These are phyloP conservation scores for Mixornis gularis DNA, from an alignment of 2,113 vertebrate species.

Conservation along the genomic window DNA sequence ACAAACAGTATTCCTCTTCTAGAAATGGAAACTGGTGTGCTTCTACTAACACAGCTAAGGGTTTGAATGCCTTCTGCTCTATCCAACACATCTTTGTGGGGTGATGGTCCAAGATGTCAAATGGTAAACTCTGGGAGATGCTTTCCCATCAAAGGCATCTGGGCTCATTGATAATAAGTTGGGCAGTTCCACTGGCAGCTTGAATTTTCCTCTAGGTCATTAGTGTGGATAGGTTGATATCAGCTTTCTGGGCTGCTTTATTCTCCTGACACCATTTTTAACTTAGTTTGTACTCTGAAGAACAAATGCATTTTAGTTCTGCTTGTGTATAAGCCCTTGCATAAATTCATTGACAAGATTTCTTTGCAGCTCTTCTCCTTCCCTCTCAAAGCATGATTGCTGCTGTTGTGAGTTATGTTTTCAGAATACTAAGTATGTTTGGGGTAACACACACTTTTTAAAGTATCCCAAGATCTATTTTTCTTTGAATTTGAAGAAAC, in stretches of 20 bases:
- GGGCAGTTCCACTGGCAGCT: not conserved
- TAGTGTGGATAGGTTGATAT: constrained; percentile 15
- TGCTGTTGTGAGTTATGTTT: not conserved
- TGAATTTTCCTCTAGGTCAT: not conserved
- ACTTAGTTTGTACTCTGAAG: constrained; percentile 22
- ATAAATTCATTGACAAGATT: not conserved
- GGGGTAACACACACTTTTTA: not conserved
- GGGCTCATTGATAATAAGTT: not conserved
- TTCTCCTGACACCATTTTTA: constrained; percentile 18
- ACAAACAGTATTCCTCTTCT: not conserved
- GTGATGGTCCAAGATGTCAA: not conserved
- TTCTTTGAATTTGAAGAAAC: not conserved
- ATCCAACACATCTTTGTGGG: not conserved
- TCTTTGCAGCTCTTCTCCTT: not conserved
- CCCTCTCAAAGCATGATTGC: not conserved
- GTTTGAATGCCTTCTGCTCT: not conserved
- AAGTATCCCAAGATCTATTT: not conserved
- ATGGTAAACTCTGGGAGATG: not conserved
- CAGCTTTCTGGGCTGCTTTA: not conserved
- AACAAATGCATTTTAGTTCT: constrained; percentile 32
- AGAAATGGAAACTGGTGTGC: accelerated
- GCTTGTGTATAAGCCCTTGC: not conserved
- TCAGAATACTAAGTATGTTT: not conserved
- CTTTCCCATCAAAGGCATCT: not conserved
- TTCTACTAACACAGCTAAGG: not conserved